Percentiles rank a stretch among this genome's conserved stretches.
Conservation (phyloP, 2,888 invertebrate genomes). For the Oasisia sp. region DNA sequence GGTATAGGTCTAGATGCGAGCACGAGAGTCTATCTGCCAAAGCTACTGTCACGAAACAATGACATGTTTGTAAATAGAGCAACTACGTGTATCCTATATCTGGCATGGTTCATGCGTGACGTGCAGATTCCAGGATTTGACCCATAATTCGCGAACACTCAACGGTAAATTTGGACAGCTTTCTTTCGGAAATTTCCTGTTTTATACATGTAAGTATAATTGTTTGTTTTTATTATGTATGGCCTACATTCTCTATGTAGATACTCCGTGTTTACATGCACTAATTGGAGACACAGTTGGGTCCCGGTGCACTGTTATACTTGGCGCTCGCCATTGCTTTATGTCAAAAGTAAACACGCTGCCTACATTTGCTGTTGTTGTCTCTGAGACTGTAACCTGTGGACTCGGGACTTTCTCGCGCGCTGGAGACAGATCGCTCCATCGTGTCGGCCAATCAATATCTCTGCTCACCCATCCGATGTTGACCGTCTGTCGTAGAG, state of each 20-base stretch:
- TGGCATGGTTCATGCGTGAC: background rate
- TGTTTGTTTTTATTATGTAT: no score
- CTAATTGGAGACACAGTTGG: background rate
- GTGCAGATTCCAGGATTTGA: background rate
- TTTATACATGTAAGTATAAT: no score
- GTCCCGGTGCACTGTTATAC: background rate
- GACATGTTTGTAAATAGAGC: background rate
- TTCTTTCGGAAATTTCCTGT: background rate
- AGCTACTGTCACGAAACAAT: background rate
- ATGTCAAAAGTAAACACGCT: background rate
- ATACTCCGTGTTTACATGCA: background rate
- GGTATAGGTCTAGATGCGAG: background rate
- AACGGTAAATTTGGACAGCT: background rate
- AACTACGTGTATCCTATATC: background rate
- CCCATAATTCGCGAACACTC: background rate
- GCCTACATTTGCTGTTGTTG: background rate
- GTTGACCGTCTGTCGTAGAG: background rate
- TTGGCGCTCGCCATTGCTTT: background rate
- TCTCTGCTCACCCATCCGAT: background rate
- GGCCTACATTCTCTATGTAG: no score
- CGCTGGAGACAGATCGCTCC: background rate
- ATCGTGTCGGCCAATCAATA: background rate
- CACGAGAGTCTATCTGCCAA: background rate
- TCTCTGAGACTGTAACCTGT: background rate
- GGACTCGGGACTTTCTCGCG: constrained; percentile 1